These are phyloP conservation scores for Scolopax bukidnonensis DNA, from an alignment of 2,797 vertebrate genomes.

Conservation along the genomic window DNA sequence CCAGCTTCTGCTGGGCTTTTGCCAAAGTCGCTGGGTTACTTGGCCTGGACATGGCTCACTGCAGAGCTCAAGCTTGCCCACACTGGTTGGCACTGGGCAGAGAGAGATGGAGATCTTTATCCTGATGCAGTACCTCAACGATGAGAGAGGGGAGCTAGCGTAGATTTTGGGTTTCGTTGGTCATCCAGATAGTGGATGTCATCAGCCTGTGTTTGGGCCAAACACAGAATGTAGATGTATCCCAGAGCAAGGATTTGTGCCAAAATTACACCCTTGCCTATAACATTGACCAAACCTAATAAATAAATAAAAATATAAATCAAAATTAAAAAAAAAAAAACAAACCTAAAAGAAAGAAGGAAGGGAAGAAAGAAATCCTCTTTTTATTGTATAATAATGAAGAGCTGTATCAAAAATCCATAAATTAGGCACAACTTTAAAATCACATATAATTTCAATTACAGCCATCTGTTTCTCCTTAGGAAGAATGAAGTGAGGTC, in stretches of 20 bases:
- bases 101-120: not conserved
- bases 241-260: not conserved
- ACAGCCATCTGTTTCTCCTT: slow-evolving; percentile 62
- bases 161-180: not conserved
- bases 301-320: not conserved
- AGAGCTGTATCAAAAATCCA: slow-evolving; percentile 27
- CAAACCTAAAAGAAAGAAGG: not conserved
- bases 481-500: slow-evolving; percentile 35
- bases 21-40: not conserved
- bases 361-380: not conserved
- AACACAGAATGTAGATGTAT: not conserved
- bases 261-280: not conserved
- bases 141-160: accelerated
- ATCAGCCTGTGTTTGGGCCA: not conserved
- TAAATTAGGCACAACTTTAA: slow-evolving; percentile 48
- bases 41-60: not conserved
- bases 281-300: not conserved
- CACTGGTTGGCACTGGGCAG: not conserved
- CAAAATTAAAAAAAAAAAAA: not conserved
- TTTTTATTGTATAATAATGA: not conserved
- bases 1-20: not conserved
- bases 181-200: not conserved
- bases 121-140: not conserved
- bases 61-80: not conserved
- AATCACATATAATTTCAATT: slow-evolving; percentile 57